Evolutionary conservation across 2,113 vertebrate genomes (phyloP), one percentile per base, ranked within the genome.

Genomic region (Zosterops lateralis): DNA sequence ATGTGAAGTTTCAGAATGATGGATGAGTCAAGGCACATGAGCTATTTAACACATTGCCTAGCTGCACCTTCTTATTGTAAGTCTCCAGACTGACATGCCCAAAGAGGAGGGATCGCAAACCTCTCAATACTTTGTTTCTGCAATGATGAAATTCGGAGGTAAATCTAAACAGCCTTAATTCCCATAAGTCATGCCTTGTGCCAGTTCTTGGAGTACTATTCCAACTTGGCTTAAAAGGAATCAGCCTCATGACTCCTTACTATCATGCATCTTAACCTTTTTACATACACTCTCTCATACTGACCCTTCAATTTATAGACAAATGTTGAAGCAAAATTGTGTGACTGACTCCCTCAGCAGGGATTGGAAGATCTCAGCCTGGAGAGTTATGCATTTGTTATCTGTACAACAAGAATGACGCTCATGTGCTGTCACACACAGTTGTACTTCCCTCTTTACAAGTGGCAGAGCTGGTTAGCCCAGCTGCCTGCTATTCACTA

Each of bases 1-100:
- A 96, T 17, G 44, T 72, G 47, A 74, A 50, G 71, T 47, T 92
- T 90, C 66, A 85, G 91, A 84, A 91, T 85, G 95, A 95, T 74
- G 51, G 81, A 95, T 89, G 87, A 93, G 18, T 76, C 0, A 14
- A 76, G 58, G 66, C 54, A 72, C 64, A 51, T 34, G 44, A 93
- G 75, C 77, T 84, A 77, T 84, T 83, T 85, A 79, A 73, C 62
- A 83, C 14, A 19, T 44, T 62, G 94, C 40, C 56, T 64, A 94
- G 67, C 75, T 83, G 72, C 44, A 88, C 56, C 36, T 87, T 65
- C 56, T 73, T 74, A 79, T 56, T 24, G 0, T 83, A 90, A 77
- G 71, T 77, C 56, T 87, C 45, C 67, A 88, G 71, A 64, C 53
- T 50, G 67, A 86, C 89, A 93, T 87, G 22, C 38, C 42, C 66